phyloP scores from a whole-genome alignment of 2,888 invertebrate genomes.

The Nephrotoma guestfalica region DNA sequence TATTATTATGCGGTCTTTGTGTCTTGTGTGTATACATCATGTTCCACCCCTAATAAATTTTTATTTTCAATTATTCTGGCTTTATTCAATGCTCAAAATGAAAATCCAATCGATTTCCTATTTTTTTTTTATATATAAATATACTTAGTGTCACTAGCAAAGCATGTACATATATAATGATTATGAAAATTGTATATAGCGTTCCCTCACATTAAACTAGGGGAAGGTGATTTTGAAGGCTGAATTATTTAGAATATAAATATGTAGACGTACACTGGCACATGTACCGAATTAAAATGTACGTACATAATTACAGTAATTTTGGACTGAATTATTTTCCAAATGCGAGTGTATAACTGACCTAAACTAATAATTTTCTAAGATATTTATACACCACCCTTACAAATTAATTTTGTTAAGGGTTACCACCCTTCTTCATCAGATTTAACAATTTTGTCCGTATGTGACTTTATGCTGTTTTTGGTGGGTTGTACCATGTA shows the following conservation, averaged over 20 bases:
- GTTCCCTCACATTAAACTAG: background rate
- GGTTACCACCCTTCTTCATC: background rate
- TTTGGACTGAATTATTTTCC: background rate
- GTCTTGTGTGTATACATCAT: background rate
- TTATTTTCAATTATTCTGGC: background rate
- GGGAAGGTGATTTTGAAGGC: background rate
- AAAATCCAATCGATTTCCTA: background rate
- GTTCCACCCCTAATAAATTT: background rate
- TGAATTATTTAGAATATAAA: background rate
- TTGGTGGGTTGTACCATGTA: background rate
- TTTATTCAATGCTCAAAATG: background rate
- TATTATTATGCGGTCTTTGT: background rate
- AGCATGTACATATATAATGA: background rate
- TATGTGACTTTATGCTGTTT: background rate
- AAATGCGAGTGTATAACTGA: background rate
- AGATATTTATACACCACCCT: background rate
- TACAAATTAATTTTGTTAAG: background rate
- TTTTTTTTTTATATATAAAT: no score
- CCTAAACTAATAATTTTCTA: background rate
- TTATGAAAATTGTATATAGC: background rate
- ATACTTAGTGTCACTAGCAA: background rate
- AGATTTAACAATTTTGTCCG: background rate
- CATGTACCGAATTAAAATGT: background rate
- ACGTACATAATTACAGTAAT: background rate
- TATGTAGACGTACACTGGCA: background rate